Conservation (phyloP, 2,797 vertebrate genomes). For the Melanotaenia pygmaea region DNA sequence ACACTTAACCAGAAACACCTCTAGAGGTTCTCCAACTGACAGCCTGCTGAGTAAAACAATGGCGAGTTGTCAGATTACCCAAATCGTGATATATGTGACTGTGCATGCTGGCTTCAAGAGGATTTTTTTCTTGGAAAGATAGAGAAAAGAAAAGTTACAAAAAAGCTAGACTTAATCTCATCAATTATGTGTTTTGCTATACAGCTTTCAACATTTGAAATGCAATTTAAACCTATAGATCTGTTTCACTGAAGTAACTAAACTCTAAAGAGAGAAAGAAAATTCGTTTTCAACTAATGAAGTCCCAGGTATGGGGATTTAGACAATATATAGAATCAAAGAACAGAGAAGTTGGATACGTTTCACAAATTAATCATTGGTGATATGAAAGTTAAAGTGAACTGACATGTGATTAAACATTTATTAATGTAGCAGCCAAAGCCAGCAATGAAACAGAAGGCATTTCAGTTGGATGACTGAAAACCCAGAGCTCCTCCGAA, state of each 20-base stretch:
- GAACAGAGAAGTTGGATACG: neutral
- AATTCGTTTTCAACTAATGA: neutral
- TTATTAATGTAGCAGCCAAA: slow-evolving; percentile 23
- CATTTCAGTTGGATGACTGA: slow-evolving; percentile 33
- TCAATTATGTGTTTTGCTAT: neutral
- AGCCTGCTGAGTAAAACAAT: slow-evolving; percentile 27
- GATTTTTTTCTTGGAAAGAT: neutral
- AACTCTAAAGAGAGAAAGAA: neutral
- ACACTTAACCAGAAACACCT: slow-evolving; percentile 47
- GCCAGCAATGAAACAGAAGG: slow-evolving; percentile 46
- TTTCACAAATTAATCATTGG: neutral
- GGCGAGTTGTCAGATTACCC: slow-evolving; percentile 2
- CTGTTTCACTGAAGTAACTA: no score
- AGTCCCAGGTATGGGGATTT: neutral
- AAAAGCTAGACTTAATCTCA: neutral
- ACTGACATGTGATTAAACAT: slow-evolving; percentile 15
- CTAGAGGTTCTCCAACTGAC: slow-evolving; percentile 17
- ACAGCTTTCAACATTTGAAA: neutral
- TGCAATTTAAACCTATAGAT: neutral
- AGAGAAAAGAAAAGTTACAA: neutral
- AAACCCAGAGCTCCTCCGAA: slow-evolving; percentile 57
- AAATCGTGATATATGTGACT: slow-evolving; percentile 8
- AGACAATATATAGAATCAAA: neutral
- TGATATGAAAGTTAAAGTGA: slow-evolving; percentile 6
- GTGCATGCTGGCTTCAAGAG: neutral